A percentile compares a stretch with the other conserved stretches of the same genome.
phyloP scores from a whole-genome alignment of 2,797 vertebrate genomes.

The Rhinogobio ventralis region DNA sequence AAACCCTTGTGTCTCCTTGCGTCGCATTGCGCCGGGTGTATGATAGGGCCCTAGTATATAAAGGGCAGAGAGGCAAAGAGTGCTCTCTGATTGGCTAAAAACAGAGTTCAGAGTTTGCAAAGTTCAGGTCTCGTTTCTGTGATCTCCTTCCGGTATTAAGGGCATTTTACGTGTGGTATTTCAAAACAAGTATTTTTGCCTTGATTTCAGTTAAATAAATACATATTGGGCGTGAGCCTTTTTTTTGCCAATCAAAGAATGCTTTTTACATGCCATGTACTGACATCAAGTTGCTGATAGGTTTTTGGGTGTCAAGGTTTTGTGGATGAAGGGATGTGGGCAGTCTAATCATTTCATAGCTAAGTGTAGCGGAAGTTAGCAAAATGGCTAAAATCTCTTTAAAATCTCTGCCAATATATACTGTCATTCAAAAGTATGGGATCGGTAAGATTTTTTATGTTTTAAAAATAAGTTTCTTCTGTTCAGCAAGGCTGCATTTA shows the following conservation, averaged over 20 bases:
- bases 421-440: too few species aligned
- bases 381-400: background rate
- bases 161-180: background rate
- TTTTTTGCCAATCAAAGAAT: too few species aligned
- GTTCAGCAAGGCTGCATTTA: too few species aligned
- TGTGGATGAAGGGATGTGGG: background rate
- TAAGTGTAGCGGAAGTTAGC: background rate
- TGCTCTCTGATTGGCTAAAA: background rate
- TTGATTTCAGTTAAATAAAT: background rate
- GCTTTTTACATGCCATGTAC: background rate
- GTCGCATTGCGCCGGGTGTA: too few species aligned
- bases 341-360: background rate
- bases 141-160: background rate
- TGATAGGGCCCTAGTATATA: background rate
- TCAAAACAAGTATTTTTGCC: background rate
- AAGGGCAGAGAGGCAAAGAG: constrained; percentile 2
- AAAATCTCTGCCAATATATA: too few species aligned
- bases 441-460: too few species aligned
- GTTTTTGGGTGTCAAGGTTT: background rate
- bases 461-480: too few species aligned
- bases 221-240: background rate
- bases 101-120: too few species aligned
- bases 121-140: background rate
- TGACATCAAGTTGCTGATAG: background rate
- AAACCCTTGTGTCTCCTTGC: too few species aligned